These are phyloP conservation scores for Coelinius sp. DNA, from an alignment of 2,888 invertebrate genomes.

Conservation along the genomic window DNA sequence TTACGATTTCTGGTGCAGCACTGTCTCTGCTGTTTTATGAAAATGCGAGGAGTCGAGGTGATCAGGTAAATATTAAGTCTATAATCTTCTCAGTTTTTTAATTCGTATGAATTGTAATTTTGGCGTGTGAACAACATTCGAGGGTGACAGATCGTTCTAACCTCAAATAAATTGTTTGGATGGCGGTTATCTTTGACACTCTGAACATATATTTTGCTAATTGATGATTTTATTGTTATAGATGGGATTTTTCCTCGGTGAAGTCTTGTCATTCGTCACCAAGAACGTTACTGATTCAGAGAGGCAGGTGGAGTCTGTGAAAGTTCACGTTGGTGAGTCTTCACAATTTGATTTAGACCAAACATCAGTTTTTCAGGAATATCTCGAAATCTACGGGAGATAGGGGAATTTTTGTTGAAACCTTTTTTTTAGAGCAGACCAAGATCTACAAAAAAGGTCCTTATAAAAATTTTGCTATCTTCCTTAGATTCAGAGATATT, in stretches of 20 bases:
- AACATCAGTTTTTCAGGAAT: no score
- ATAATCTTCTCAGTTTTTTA: neutral
- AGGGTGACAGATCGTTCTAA: constrained; percentile 30
- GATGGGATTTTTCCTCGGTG: constrained; percentile 79
- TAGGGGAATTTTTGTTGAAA: no score
- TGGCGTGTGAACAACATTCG: neutral
- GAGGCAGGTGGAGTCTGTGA: constrained; percentile 75
- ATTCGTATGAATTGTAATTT: neutral
- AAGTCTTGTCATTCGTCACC: constrained; percentile 76
- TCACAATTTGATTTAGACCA: neutral
- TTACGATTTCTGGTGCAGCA: constrained; percentile 75
- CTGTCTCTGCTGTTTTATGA: constrained; percentile 80
- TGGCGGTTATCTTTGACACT: constrained; percentile 27
- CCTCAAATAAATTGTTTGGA: constrained; percentile 41
- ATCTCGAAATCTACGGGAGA: no score
- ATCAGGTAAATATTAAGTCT: constrained; percentile 73
- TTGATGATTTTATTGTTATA: constrained; percentile 49
- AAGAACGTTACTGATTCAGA: constrained; percentile 81
- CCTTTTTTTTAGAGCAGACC: no score
- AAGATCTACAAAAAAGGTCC: no score
- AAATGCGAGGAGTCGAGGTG: constrained; percentile 75
- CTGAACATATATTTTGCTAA: neutral
- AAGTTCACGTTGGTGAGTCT: constrained; percentile 74
- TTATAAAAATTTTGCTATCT: no score
- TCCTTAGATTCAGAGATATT: no score